Evolutionary conservation across 2,888 invertebrate genomes (phyloP).

Genomic region (Frankliniella fusca): DNA sequence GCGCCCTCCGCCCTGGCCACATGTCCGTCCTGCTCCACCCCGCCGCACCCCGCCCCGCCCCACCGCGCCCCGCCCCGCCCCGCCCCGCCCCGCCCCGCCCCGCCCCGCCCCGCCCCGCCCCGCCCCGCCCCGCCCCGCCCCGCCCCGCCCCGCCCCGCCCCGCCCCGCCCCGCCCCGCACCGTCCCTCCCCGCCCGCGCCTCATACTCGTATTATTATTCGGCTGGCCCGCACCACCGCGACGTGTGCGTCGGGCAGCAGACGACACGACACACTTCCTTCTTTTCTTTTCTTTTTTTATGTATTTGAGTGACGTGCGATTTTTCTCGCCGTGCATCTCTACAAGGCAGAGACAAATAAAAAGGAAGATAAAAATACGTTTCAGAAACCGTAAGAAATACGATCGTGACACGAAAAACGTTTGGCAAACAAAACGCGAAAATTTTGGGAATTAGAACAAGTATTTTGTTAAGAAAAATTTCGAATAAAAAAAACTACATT

Average conservation of each 20-base stretch:
- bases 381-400: too few species aligned
- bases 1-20: conserved; percentile 39
- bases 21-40: conserved; percentile 35
- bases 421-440: too few species aligned
- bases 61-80: conserved; percentile 29
- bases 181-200: conserved; percentile 33
- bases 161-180: conserved; percentile 33
- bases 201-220: conserved; percentile 31
- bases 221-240: conserved; percentile 33
- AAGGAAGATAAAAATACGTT: too few species aligned
- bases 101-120: conserved; percentile 32
- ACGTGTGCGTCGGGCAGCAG: not conserved
- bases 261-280: conserved; percentile 34
- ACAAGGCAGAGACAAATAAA: too few species aligned
- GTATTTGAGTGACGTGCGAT: not conserved
- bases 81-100: conserved; percentile 29
- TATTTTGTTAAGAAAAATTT: too few species aligned
- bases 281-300: not conserved
- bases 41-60: conserved; percentile 29
- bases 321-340: not conserved
- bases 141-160: conserved; percentile 32
- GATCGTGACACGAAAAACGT: too few species aligned
- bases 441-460: too few species aligned
- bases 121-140: conserved; percentile 34
- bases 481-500: too few species aligned